Base-by-base conservation (phyloP, 2,113 vertebrate genomes). In the Carassius gibelio region DNA sequence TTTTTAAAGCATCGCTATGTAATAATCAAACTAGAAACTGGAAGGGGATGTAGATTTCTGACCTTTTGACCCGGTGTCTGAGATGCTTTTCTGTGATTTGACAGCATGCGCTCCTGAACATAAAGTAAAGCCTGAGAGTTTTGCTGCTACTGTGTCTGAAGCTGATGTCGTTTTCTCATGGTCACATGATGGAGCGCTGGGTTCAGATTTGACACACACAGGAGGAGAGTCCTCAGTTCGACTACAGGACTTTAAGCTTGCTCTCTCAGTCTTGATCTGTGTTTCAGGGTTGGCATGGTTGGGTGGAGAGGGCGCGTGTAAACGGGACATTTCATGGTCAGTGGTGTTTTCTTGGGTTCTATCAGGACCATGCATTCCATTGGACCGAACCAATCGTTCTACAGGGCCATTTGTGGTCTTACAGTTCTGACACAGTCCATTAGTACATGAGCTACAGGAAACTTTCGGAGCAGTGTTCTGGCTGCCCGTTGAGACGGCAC, bases 341-440 rank as follows among this genome's bases (percentile, higher is more conserved):
- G 38, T 19, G 17, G 42, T 83, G 90, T 93, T 93, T 1, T 86
- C 57, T 48, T 94, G 94, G 81, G 55, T 34, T 91, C 90, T 91
- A 93, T 90, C 17, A 81, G 64, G 34, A 55, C 87, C 94, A 2
- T 94, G 92, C 17, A 92, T 92, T 86, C 94, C 95, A 0, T 96
- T 96, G 48, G 94, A 92, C 92, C 95, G 96, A 76, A 94, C 86
- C 88, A 94, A 93, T 68, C 92, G 85, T 84, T 93, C 92, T 38
- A 95, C 91, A 0, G 94, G 95, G 91, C 96, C 96, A 0, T 97
- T 97, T 0, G 94, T 90, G 91, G 95, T 96, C 89, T 94, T 94
- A 45, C 95, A 95, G 85, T 38, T 88, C 89, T 91, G 94, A 94
- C 95, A 95, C 85, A 94, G 91, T 91, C 94, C 94, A 90, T 96